Evolutionary conservation across 2,113 vertebrate genomes (phyloP), one percentile per base, ranked within the genome.

Genomic region (Trochalopteron elliotii): DNA sequence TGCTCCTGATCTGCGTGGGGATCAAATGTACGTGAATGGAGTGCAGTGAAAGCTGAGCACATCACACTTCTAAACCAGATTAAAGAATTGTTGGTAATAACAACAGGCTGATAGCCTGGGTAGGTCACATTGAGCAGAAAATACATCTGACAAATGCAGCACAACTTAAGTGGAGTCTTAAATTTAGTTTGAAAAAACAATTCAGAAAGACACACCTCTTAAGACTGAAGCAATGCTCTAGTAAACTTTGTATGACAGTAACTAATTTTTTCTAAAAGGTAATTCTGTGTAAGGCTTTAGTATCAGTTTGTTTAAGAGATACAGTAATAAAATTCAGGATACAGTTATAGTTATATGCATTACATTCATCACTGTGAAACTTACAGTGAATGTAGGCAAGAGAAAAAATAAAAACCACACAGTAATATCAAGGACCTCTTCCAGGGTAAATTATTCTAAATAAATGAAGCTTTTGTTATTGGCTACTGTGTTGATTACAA

Each of bases 1-100:
- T 90, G 82, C n/a, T 80, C 91, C 68, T 90, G 76, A 81, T 92
- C 91, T 83, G 57, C 44, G 77, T 16, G 27, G 69, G 65, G 93
- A 78, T 83, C 86, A 78, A 74, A 93, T 84, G 52, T 37, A 75
- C 1, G 5, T 10, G 21, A 90, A 74, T 13, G 24, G 17, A 84
- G 42, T 44, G 56, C 71, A 94, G 50, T 33, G 53, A 44, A 68
- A 79, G 44, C 20, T 45, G 59, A 93, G 63, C 70, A 81, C 20
- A 79, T 57, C 55, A 82, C 57, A 69, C 12, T 90, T 77, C 45
- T 44, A 85, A 55, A 71, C 35, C 33, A 82, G 65, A 39, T 88
- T 80, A 88, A 92, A 95, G 50, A 79, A 74, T 4, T 84, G 49
- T 39, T 63, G 56, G 35, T 69, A 64, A 84, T 10, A 79, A 65